Conservation (phyloP, 2,113 vertebrate species). For the Ondatra zibethicus region DNA sequence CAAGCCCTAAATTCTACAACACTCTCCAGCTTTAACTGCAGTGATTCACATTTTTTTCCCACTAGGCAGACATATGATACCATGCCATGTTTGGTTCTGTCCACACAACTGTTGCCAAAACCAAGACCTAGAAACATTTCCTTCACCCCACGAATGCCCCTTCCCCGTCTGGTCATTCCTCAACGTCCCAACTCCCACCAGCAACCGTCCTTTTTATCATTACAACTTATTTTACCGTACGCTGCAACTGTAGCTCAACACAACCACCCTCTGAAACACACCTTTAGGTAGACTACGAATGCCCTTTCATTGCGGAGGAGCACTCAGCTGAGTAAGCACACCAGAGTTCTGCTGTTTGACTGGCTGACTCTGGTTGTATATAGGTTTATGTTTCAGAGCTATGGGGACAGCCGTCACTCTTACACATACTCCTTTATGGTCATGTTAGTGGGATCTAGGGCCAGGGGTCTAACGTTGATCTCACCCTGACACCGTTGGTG, state of each 20-base stretch:
- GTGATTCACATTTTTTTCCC: background rate
- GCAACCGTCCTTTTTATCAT: background rate
- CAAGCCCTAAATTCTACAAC: background rate
- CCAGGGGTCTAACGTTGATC: background rate
- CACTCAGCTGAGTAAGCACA: background rate
- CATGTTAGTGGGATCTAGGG: background rate
- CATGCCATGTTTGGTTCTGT: background rate
- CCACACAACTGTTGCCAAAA: background rate
- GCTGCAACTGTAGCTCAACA: background rate
- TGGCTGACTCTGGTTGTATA: background rate
- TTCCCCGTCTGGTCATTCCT: background rate
- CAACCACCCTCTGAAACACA: background rate
- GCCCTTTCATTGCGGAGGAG: background rate
- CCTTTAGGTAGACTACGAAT: background rate
- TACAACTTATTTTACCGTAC: background rate
- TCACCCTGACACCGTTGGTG: background rate
- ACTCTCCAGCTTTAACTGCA: background rate
- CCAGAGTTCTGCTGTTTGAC: background rate
- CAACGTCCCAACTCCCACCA: background rate
- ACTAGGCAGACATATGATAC: background rate
- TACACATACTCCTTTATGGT: background rate
- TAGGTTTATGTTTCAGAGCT: background rate
- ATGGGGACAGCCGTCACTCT: background rate
- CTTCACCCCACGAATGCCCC: background rate
- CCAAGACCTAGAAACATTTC: background rate